Conservation (phyloP, 2,797 vertebrate genomes). For the Eospalax fontanierii region DNA sequence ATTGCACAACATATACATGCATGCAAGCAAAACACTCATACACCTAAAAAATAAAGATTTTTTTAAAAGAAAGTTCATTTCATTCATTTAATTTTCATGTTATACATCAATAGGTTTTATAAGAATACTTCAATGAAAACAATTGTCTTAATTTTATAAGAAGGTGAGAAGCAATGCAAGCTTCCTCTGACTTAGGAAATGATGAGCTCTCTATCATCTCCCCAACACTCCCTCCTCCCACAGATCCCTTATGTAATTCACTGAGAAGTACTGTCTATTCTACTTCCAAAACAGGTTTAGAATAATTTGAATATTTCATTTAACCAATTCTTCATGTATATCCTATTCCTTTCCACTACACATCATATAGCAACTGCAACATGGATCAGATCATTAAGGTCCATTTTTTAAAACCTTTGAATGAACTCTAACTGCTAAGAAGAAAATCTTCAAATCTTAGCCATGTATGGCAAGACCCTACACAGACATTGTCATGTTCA, state of each 20-base stretch:
- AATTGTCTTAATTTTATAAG: slow-evolving; percentile 50
- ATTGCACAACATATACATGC: too few species aligned
- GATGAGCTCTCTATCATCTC: background rate
- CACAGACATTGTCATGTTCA: background rate
- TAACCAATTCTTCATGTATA: background rate
- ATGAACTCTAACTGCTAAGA: slow-evolving; percentile 13
- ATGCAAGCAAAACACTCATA: too few species aligned
- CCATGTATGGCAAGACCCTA: background rate
- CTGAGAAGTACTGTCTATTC: background rate
- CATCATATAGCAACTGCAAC: slow-evolving; percentile 1
- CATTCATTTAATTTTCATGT: slow-evolving; percentile 46
- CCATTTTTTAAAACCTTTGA: background rate
- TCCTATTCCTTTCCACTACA: background rate
- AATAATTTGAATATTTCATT: slow-evolving; percentile 28
- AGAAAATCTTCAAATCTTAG: slow-evolving; percentile 19
- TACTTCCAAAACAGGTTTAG: slow-evolving; percentile 39
- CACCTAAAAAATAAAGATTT: too few species aligned
- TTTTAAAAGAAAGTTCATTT: slow-evolving; percentile 15
- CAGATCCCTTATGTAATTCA: background rate
- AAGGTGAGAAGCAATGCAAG: background rate
- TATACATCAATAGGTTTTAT: slow-evolving; percentile 33
- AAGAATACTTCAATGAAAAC: slow-evolving; percentile 14
- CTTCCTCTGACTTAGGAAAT: background rate
- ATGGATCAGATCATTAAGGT: background rate
- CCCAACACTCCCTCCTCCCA: background rate